A percentile compares a stretch with the other conserved stretches of the same genome.
phyloP scores from a whole-genome alignment of 2,113 vertebrate genomes.

The Strix uralensis region DNA sequence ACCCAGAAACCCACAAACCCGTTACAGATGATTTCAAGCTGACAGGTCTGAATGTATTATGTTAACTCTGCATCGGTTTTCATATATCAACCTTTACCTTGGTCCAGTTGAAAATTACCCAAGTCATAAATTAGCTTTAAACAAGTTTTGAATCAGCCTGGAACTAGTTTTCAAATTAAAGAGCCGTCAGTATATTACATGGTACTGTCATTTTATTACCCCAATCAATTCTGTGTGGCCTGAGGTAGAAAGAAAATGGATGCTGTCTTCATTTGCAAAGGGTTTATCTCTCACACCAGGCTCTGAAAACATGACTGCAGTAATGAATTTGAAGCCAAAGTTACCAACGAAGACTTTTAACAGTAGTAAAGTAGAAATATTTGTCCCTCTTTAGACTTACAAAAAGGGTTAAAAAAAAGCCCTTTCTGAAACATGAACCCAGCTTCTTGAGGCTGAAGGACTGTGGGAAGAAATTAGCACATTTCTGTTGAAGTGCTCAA shows the following conservation, averaged over 20 bases:
- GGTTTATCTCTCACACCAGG: constrained; percentile 90
- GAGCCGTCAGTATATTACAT: constrained; percentile 82
- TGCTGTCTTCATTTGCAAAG: constrained; percentile 79
- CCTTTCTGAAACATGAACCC: constrained; percentile 16
- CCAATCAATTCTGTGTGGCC: constrained; percentile 86
- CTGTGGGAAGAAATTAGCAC: not conserved
- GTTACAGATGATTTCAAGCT: constrained; percentile 25
- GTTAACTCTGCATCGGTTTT: constrained; percentile 73
- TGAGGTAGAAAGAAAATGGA: constrained; percentile 78
- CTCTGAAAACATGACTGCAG: constrained; percentile 75
- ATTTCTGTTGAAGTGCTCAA: not conserved
- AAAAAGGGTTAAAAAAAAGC: not conserved
- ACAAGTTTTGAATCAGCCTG: constrained; percentile 81
- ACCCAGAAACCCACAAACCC: not conserved
- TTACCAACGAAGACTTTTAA: constrained; percentile 81
- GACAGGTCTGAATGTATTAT: constrained; percentile 73
- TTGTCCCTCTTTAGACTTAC: constrained; percentile 21
- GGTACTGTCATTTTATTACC: constrained; percentile 88
- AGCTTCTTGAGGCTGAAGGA: constrained; percentile 4
- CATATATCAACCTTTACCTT: constrained; percentile 74
- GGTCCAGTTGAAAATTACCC: constrained; percentile 71
- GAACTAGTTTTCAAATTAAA: constrained; percentile 86
- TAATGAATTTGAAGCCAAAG: constrained; percentile 81
- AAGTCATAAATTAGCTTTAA: constrained; percentile 88
- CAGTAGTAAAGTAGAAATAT: constrained; percentile 40